phyloP scores from a whole-genome alignment of 2,113 vertebrate species.

The Ptyas mucosa region DNA sequence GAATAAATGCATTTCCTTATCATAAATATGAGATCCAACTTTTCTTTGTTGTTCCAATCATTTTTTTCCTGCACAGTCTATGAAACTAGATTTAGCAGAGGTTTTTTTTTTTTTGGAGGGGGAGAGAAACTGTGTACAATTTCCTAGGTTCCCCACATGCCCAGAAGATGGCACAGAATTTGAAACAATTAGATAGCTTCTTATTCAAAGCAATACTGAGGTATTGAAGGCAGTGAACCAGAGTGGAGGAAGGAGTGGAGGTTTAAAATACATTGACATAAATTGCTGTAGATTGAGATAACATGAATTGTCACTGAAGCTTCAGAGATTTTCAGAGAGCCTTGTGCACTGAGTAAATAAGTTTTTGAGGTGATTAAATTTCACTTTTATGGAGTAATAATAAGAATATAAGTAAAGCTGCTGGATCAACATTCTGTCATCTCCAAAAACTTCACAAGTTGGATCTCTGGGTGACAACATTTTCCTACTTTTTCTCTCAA shows the following conservation, averaged over 20 bases:
- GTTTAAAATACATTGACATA: background rate
- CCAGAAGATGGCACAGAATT: background rate
- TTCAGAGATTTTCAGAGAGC: background rate
- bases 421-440: background rate
- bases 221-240: background rate
- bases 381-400: background rate
- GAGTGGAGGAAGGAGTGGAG: background rate
- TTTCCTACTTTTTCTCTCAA: background rate
- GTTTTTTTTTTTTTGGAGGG: background rate
- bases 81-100: background rate
- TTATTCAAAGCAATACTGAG: background rate
- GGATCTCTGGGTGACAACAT: background rate
- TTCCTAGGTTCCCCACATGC: background rate
- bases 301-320: background rate
- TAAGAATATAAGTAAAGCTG: background rate
- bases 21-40: conserved; percentile 41
- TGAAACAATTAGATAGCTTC: background rate
- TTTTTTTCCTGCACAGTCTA: background rate
- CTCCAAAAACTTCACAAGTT: background rate
- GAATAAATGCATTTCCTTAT: conserved; percentile 45
- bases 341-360: background rate
- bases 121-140: background rate
- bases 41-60: conserved; percentile 18
- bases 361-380: background rate
- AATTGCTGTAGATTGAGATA: background rate